These are phyloP conservation scores for Mustelus asterias DNA, from an alignment of 2,113 vertebrate species.

Conservation along the genomic window DNA sequence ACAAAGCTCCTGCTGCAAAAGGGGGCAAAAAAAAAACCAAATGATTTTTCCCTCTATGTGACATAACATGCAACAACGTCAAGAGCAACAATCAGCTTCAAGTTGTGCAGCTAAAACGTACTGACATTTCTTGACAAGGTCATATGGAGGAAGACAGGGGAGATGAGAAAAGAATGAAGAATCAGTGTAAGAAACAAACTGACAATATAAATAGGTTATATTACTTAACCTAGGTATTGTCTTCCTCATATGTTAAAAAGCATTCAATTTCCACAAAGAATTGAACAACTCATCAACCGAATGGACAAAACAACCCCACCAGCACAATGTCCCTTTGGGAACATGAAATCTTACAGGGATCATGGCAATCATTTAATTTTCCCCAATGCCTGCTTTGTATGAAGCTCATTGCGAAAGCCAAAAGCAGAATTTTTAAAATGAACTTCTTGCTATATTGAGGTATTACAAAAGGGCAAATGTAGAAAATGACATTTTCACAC, in stretches of 20 bases:
- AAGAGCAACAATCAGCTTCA: neutral
- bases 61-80: neutral
- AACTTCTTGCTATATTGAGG: neutral
- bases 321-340: neutral
- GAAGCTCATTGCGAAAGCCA: neutral
- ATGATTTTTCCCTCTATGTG: neutral
- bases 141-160: neutral
- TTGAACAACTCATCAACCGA: neutral
- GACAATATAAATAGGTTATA: neutral
- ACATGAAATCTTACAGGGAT: neutral
- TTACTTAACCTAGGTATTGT: neutral
- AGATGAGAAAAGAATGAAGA: neutral
- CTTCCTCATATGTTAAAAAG: neutral
- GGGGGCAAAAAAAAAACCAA: neutral
- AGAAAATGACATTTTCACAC: neutral
- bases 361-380: neutral
- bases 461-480: neutral
- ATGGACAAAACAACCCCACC: neutral
- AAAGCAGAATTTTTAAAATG: neutral
- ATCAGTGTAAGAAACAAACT: neutral
- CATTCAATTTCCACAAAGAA: neutral
- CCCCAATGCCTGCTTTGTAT: neutral
- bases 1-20: slow-evolving; percentile 72
- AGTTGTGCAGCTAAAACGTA: neutral
- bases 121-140: neutral